These are phyloP conservation scores for Polypedilum pembai DNA, from an alignment of 1,140 invertebrate genomes.

Conservation along the genomic window DNA sequence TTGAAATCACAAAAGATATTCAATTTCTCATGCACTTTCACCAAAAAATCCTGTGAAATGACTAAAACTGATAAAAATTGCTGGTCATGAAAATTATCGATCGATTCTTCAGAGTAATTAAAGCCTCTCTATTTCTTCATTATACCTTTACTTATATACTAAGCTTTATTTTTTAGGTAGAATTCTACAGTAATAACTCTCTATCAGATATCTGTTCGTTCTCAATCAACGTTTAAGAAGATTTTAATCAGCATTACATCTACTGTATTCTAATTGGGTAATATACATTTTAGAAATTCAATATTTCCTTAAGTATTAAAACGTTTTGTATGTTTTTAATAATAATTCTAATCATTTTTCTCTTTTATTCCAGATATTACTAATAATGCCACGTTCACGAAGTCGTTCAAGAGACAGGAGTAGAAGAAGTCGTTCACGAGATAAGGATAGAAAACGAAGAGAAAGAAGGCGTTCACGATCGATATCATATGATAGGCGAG, in stretches of 20 bases:
- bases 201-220: too few species aligned
- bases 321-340: background rate
- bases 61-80: slow-evolving; percentile 16
- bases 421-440: background rate
- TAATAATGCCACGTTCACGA: background rate
- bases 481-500: slow-evolving; percentile 30
- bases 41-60: background rate
- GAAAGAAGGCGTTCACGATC: slow-evolving; percentile 34
- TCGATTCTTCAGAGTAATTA: slow-evolving; percentile 24
- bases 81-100: slow-evolving; percentile 22
- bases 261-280: background rate
- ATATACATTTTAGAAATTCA: background rate
- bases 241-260: background rate
- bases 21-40: slow-evolving; percentile 18
- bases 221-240: too few species aligned
- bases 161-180: slow-evolving; percentile 26
- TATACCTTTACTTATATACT: background rate
- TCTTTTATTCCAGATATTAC: background rate
- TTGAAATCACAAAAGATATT: background rate
- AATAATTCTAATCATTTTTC: background rate
- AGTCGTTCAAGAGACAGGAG: background rate
- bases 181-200: background rate
- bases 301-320: too few species aligned
- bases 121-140: background rate
- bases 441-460: background rate